phyloP scores from a whole-genome alignment of 2,113 vertebrate genomes.

The Macquaria australasica region DNA sequence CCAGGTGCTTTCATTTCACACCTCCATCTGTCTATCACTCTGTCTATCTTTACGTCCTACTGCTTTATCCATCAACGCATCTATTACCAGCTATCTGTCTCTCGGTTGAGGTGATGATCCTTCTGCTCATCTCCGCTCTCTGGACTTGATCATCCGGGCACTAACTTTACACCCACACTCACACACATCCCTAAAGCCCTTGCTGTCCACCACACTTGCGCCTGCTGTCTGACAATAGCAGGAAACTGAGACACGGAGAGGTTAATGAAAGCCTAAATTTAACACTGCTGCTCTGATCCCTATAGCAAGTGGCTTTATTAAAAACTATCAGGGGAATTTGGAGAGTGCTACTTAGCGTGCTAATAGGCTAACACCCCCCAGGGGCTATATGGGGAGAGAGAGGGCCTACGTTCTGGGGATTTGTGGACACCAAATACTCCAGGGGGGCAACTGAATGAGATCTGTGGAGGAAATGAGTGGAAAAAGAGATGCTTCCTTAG shows the following conservation, averaged over 20 bases:
- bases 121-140: conserved; percentile 57
- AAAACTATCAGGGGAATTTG: conserved; percentile 70
- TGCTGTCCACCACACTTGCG: conserved; percentile 30
- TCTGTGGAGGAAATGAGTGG: conserved; percentile 53
- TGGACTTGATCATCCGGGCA: conserved; percentile 23
- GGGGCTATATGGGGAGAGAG: conserved; percentile 46
- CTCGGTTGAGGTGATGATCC: conserved; percentile 61
- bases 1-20: conserved; percentile 70
- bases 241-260: conserved; percentile 38
- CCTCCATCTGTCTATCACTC: conserved; percentile 51
- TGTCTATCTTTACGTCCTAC: conserved; percentile 47
- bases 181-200: conserved; percentile 21
- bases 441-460: conserved; percentile 38
- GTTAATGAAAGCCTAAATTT: conserved; percentile 73
- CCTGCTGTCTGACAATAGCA: conserved; percentile 53
- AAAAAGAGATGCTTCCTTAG: conserved; percentile 56
- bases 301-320: conserved; percentile 61
- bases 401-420: conserved; percentile 41
- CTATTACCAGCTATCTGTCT: conserved; percentile 52
- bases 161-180: conserved; percentile 47
- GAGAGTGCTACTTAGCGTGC: conserved; percentile 57
- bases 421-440: conserved; percentile 60
- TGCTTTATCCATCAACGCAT: conserved; percentile 31
- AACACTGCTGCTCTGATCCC: conserved; percentile 69
- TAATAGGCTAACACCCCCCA: conserved; percentile 59